A percentile compares a stretch with the other conserved stretches of the same genome.
phyloP scores from a whole-genome alignment of 2,113 vertebrate genomes.

The Ctenomys sociabilis region DNA sequence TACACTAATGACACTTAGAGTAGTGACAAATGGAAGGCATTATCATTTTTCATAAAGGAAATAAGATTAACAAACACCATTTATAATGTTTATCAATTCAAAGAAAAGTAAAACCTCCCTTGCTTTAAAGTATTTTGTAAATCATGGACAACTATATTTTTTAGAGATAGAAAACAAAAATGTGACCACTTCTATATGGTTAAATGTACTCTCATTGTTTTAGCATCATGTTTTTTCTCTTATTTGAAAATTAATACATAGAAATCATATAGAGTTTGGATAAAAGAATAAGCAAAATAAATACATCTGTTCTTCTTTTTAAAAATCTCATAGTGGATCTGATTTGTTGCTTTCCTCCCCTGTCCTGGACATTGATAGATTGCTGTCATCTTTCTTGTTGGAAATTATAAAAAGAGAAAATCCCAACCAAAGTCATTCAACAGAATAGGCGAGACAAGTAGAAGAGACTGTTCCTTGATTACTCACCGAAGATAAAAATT shows the following conservation, averaged over 20 bases:
- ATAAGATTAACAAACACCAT: background rate
- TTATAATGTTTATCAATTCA: background rate
- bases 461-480: background rate
- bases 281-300: background rate
- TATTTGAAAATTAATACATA: background rate
- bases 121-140: constrained; percentile 33
- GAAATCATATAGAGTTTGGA: background rate
- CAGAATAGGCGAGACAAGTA: background rate
- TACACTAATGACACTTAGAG: background rate
- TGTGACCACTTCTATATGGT: background rate
- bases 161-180: constrained; percentile 41
- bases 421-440: constrained; percentile 12
- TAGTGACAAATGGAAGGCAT: background rate
- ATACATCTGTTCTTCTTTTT: background rate
- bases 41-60: background rate
- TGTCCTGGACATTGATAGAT: background rate
- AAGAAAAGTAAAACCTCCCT: constrained; percentile 17
- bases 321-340: background rate
- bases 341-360: constrained; percentile 2
- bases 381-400: background rate
- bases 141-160: background rate
- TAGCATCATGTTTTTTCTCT: background rate
- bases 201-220: background rate
- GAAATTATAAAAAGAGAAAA: background rate
- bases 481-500: constrained; percentile 96